Conservation (phyloP, 2,113 vertebrate genomes). For the Charadrius vociferus region DNA sequence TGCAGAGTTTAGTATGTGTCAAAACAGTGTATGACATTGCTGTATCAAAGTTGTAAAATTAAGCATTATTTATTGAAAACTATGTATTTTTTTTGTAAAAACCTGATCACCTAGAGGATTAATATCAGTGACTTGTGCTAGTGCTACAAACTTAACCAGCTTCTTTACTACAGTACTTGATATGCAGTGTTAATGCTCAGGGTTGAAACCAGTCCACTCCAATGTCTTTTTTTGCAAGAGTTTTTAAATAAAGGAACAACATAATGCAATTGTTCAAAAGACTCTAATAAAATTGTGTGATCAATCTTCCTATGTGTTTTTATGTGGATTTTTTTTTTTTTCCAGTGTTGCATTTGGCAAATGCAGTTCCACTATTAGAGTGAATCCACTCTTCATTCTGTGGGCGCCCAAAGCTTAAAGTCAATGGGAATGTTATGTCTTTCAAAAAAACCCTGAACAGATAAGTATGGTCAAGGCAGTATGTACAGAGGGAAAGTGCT, state of each 20-base stretch:
- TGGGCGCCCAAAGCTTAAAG: constrained; percentile 22
- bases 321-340: constrained; percentile 66
- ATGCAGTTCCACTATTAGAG: constrained; percentile 21
- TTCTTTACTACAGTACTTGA: constrained; percentile 79
- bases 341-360: constrained; percentile 59
- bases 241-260: constrained; percentile 77
- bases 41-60: constrained; percentile 88
- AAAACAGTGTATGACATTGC: constrained; percentile 83
- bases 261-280: constrained; percentile 77
- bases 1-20: constrained; percentile 84
- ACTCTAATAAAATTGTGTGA: constrained; percentile 82
- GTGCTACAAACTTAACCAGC: constrained; percentile 77
- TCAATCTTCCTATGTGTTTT: constrained; percentile 77
- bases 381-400: constrained; percentile 27
- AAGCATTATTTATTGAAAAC: constrained; percentile 89
- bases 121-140: constrained; percentile 81
- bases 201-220: constrained; percentile 83
- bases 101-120: constrained; percentile 82
- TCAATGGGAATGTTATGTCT: constrained; percentile 1
- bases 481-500: neutral
- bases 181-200: constrained; percentile 84
- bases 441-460: neutral
- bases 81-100: constrained; percentile 88
- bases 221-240: constrained; percentile 78
- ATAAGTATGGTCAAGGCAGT: neutral